Base-by-base conservation (phyloP, 2,797 vertebrate species). In the Argyrosomus regius region DNA sequence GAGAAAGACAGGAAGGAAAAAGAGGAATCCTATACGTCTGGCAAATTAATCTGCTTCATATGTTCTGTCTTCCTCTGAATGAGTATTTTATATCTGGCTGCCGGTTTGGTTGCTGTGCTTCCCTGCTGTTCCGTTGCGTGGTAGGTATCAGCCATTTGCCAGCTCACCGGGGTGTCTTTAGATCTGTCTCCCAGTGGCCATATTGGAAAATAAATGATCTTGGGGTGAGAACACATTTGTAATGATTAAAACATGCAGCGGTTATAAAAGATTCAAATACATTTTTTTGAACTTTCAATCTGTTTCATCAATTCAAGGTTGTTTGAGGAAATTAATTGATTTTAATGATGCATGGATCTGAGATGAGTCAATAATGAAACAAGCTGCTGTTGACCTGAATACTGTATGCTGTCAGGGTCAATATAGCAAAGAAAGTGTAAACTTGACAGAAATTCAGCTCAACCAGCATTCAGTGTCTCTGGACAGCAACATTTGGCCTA, bases 301-400 rank as follows among this genome's bases (percentile, higher is more conserved):
- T 41, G 22, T 89, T 86, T 86, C 72, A 75, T 87, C 82, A 75
- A 68, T 75, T 58, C 20, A 17, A 73, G 39, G 39, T 77, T 86
- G 81, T 84, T 84, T 75, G 61, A 83, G 69, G 80, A 70, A 78
- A 85, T 80, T n/a, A 71, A 74, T 77, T 39, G 82, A 67, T 87
- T 89, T 87, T 78, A 89, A 89, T 87, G 84, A 91, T 89, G 86
- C 85, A 91, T 84, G 76, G 58, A 64, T 77, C 54, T n/a, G 77
- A 81, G 85, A 87, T 81, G 78, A 90, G 79, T 76, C 83, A 73
- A 73, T 85, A 46, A 41, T 71, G 68, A 78, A 75, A 72, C 20
- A 67, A 71, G 65, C 61, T 66, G 56, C 53, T 54, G 76, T 73
- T 86, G 87, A 86, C 82, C 86, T 87, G 61, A 81, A 87, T 80